Evolutionary conservation across 1,140 invertebrate genomes (phyloP).

Genomic region (Akabosia matsudoensis): DNA sequence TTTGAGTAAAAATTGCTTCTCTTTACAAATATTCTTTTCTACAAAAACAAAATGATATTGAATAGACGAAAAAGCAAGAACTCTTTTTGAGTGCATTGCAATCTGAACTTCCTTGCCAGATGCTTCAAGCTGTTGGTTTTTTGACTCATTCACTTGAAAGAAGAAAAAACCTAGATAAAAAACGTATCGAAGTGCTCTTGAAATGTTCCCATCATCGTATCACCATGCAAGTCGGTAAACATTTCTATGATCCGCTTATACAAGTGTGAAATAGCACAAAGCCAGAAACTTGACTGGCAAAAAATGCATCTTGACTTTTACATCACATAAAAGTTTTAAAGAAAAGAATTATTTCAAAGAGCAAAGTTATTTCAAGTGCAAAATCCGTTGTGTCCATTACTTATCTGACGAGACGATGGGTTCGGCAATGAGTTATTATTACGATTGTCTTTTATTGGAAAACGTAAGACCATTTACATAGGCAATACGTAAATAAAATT

Average conservation of each 20-base stretch:
- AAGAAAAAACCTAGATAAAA: background rate
- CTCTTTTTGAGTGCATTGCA: background rate
- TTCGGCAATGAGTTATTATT: constrained; percentile 16
- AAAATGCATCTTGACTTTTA: constrained; percentile 8
- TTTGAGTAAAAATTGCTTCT: too few species aligned
- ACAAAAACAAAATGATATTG: too few species aligned
- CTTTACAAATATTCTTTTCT: too few species aligned
- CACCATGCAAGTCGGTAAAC: too few species aligned
- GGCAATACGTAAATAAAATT: too few species aligned
- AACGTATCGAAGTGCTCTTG: background rate
- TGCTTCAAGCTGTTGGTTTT: constrained; percentile 19
- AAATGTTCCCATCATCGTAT: background rate
- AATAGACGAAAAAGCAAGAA: background rate
- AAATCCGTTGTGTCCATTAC: background rate
- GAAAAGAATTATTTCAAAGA: too few species aligned
- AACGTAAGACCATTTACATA: background rate
- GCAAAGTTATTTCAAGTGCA: background rate
- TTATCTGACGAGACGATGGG: constrained; percentile 14
- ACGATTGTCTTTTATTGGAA: constrained; percentile 16
- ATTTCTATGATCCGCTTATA: too few species aligned
- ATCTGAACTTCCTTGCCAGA: background rate
- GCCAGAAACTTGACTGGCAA: too few species aligned
- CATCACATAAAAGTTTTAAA: too few species aligned
- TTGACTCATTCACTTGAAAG: background rate
- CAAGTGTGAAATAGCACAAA: too few species aligned